phyloP scores from a whole-genome alignment of 2,797 vertebrate species.

The Enteromius paludinosus region DNA sequence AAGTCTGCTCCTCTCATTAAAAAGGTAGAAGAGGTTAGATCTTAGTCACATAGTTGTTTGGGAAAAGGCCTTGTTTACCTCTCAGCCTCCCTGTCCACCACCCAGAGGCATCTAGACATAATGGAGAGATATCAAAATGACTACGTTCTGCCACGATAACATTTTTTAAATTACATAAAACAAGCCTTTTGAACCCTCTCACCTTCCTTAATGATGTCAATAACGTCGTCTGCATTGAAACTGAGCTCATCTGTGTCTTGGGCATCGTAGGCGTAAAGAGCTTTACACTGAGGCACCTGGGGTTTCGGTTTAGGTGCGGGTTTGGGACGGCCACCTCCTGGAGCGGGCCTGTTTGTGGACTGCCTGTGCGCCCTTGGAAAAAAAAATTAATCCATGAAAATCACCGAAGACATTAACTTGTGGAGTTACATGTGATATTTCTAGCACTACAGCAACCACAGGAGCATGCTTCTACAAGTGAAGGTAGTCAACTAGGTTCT shows the following conservation, averaged over 20 bases:
- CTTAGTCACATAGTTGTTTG: constrained; percentile 97
- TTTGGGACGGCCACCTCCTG: constrained; percentile 92
- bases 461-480: constrained; percentile 51
- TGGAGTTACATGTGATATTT: background rate
- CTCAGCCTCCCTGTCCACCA: constrained; percentile 97
- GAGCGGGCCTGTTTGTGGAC: constrained; percentile 83
- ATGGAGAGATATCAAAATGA: background rate
- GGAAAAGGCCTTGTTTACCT: constrained; percentile 97
- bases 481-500: constrained; percentile 36
- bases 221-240: constrained; percentile 94
- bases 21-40: constrained; percentile 77
- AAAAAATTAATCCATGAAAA: constrained; percentile 2
- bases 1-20: constrained; percentile 48
- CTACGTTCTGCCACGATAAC: background rate
- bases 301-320: constrained; percentile 97
- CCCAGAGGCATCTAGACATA: constrained; percentile 87
- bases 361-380: constrained; percentile 84
- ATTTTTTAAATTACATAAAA: background rate
- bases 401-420: constrained; percentile 15
- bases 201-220: constrained; percentile 97
- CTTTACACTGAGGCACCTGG: constrained; percentile 95
- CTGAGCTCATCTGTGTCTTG: constrained; percentile 99
- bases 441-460: constrained; percentile 11
- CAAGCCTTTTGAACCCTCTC: constrained; percentile 20
- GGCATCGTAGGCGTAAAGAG: constrained; percentile 95